These are phyloP conservation scores for Drosophila murphyi DNA, from an alignment of 1,140 invertebrate genomes.

Conservation along the genomic window DNA sequence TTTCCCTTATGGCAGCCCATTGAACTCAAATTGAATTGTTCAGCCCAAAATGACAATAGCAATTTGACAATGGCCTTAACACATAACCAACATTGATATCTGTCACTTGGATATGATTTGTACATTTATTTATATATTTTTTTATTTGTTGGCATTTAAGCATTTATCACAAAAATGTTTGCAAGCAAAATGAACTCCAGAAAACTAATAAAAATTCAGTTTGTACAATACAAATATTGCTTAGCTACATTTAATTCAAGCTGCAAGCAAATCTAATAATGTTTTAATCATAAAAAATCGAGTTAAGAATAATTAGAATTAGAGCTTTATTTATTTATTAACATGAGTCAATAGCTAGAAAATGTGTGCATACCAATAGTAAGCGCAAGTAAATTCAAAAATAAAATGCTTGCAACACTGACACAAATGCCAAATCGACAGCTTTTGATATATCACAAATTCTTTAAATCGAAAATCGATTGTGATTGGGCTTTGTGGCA, in stretches of 20 bases:
- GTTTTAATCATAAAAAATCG: too few relatives aligned
- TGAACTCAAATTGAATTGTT: slow-evolving; percentile 62
- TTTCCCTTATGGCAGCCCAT: slow-evolving; percentile 45
- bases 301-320: too few relatives aligned
- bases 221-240: background rate
- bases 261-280: too few relatives aligned
- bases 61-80: slow-evolving; percentile 12
- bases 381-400: background rate
- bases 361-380: too few relatives aligned
- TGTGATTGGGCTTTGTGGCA: slow-evolving; percentile 56
- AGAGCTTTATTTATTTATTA: too few relatives aligned
- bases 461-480: slow-evolving; percentile 56
- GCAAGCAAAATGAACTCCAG: too few relatives aligned
- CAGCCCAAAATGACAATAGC: slow-evolving; percentile 13
- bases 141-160: too few relatives aligned
- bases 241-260: background rate
- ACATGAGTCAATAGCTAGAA: too few relatives aligned
- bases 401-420: background rate
- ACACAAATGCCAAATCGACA: slow-evolving; percentile 11
- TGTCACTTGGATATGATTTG: background rate
- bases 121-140: too few relatives aligned
- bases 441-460: slow-evolving; percentile 25
- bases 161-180: too few relatives aligned
- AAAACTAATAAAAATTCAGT: too few relatives aligned
- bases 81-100: slow-evolving; percentile 1